Conservation (phyloP, 2,888 invertebrate genomes). For the Sinodicranocentrus sp. region DNA sequence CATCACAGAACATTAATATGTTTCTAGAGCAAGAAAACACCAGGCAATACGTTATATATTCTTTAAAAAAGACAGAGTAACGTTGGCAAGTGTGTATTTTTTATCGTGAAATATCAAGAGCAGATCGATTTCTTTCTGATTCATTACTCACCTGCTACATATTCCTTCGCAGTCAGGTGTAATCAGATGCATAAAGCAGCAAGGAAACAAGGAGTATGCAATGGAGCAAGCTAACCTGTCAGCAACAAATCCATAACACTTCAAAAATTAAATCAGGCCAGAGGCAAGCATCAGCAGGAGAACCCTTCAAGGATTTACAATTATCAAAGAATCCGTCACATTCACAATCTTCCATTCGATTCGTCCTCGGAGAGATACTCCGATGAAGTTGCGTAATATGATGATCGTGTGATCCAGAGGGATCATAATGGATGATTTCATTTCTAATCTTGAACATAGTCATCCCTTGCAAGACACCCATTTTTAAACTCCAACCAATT, state of each 20-base stretch:
- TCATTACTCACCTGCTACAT: constrained; percentile 35
- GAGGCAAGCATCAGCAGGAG: constrained; percentile 48
- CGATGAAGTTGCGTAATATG: too few relatives aligned
- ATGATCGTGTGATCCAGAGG: too few relatives aligned
- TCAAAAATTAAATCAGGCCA: constrained; percentile 65
- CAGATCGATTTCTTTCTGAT: constrained; percentile 60
- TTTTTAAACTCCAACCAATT: too few relatives aligned
- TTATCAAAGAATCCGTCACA: constrained; percentile 49
- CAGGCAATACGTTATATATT: too few relatives aligned
- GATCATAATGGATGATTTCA: constrained; percentile 17
- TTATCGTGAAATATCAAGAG: constrained; percentile 37
- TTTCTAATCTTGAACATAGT: not conserved
- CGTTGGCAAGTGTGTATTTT: constrained; percentile 6
- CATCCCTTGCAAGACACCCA: too few relatives aligned
- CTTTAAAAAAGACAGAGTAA: too few relatives aligned
- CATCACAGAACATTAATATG: constrained; percentile 28
- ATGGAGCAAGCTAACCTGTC: constrained; percentile 46
- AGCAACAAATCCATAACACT: constrained; percentile 66
- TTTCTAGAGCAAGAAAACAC: constrained; percentile 53
- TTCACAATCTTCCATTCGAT: not conserved
- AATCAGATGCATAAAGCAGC: constrained; percentile 47
- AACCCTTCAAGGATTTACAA: constrained; percentile 37
- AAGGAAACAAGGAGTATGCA: constrained; percentile 35
- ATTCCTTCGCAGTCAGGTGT: constrained; percentile 21
- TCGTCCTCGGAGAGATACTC: too few relatives aligned